Evolutionary conservation across 2,888 invertebrate species (phyloP), one percentile per base, ranked within the genome.

Genomic region (Cryptocephalus primarius): DNA sequence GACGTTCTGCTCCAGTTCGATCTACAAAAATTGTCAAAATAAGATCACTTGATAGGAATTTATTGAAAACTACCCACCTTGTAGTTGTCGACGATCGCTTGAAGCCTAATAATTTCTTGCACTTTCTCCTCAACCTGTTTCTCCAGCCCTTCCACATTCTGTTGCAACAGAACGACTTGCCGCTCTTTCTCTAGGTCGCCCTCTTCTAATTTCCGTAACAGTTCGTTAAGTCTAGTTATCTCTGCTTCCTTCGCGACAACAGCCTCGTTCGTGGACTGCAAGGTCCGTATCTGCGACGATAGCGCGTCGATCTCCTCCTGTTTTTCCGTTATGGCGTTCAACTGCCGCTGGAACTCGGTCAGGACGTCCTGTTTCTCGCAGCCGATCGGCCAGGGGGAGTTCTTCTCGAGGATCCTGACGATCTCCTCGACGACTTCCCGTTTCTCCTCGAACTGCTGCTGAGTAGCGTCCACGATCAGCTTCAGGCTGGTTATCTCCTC

Each of bases 371-470:
- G 45, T 45, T 57, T 56, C 43, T 60, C 59, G 34, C 53, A 60
- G 1, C 59, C 55, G 32, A 61, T 40, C 8, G 59, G 55, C 42
- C 52, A 48, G 6, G 51, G 36, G 2, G 57, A 48, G 8, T 56
- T 56, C 38, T 49, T 56, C 40, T 62, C 60, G 14, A 63, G 51
- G 32, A 60, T 50, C 38, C 51, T 49, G 8, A 61, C 58, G 9
- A 63, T 53, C 48, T 56, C 59, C 44, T 62, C 58, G 13, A 63
- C 55, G 4, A 60, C 57, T 46, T 58, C 54, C 10, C 60, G 53
- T 48, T 61, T 60, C 46, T 60, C 60, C 41, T 61, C 56, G 33
- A 62, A 58, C 43, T 64, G 59, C 42, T 58, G 52, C 39, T 60
- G 60, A 9, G 59, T 60, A 1, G 61, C 58, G 38, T 61, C 60